phyloP scores from a whole-genome alignment of 30 jellyfish, hydroid and myxozoan species.

The Calvadosia cruxmelitensis region DNA sequence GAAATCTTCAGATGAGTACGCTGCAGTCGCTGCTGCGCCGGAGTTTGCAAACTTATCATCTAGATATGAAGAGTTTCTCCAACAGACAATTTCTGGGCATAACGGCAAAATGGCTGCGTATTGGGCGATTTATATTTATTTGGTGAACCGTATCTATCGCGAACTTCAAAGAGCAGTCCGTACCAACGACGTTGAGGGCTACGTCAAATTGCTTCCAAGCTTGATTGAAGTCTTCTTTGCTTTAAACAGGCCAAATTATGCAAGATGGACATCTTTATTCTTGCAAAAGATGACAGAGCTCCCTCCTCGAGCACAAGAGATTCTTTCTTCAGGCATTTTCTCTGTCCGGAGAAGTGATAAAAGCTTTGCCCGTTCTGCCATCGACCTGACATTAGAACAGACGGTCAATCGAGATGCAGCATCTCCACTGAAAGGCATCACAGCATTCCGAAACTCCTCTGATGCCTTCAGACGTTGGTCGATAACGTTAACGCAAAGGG shows the following conservation, averaged over 20 bases:
- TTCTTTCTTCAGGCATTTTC: conserved; percentile 2
- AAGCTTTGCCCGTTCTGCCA: conserved; percentile 6
- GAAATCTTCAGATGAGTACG: too few relatives aligned
- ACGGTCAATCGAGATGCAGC: too few relatives aligned
- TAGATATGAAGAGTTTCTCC: neutral
- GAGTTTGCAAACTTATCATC: too few relatives aligned
- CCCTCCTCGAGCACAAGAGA: conserved; percentile 3
- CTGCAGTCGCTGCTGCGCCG: too few relatives aligned
- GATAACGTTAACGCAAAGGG: neutral
- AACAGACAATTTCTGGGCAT: neutral
- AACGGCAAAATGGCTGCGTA: neutral
- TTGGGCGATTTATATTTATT: neutral
- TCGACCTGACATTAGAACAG: conserved; percentile 5
- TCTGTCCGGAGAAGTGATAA: conserved; percentile 14
- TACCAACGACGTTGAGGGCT: neutral
- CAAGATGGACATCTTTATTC: conserved; percentile 1
- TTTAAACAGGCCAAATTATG: neutral
- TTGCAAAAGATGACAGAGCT: conserved; percentile 7
- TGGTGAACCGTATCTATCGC: neutral
- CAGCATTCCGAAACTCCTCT: conserved; percentile 6
- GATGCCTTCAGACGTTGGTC: neutral
- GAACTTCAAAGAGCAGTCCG: neutral
- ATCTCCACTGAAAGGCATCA: too few relatives aligned
- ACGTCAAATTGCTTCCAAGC: neutral
- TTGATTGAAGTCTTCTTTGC: neutral